Conservation (phyloP, 2,113 vertebrate species). For the Elephas maximus region DNA sequence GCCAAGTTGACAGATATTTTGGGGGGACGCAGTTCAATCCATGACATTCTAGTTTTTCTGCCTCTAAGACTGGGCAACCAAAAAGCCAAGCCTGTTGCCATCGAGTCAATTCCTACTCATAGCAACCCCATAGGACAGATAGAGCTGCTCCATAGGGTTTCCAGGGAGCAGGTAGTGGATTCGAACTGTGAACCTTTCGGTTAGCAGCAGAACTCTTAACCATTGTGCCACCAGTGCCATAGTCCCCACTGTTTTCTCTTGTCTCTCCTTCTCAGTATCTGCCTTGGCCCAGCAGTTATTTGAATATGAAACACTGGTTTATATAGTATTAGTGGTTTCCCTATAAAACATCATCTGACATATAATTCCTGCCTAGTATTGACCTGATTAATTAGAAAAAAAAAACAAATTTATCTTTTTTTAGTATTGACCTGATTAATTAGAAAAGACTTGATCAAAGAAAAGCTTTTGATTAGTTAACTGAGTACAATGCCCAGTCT, state of each 20-base stretch:
- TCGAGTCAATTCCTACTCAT: too few relatives aligned
- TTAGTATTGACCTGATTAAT: background rate
- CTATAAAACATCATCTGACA: background rate
- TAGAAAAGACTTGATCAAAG: slow-evolving; percentile 2
- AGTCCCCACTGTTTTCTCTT: background rate
- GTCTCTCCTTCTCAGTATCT: slow-evolving; percentile 6
- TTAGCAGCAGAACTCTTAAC: too few relatives aligned
- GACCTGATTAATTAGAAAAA: slow-evolving; percentile 22
- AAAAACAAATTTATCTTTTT: too few relatives aligned
- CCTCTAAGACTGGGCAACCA: background rate
- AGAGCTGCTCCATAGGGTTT: too few relatives aligned
- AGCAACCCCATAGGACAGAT: too few relatives aligned
- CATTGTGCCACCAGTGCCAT: background rate
- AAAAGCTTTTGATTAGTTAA: slow-evolving; percentile 26
- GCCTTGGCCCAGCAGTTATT: background rate
- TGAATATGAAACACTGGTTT: background rate
- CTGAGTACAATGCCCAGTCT: background rate
- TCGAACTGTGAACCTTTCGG: too few relatives aligned
- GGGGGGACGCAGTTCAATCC: too few relatives aligned
- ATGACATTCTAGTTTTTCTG: background rate
- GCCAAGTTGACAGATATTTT: too few relatives aligned
- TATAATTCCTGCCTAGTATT: background rate
- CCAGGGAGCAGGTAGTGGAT: too few relatives aligned
- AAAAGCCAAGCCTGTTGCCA: too few relatives aligned
- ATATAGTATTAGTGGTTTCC: background rate